Base-by-base conservation (phyloP, 2,797 vertebrate genomes). In the Myotis myotis region DNA sequence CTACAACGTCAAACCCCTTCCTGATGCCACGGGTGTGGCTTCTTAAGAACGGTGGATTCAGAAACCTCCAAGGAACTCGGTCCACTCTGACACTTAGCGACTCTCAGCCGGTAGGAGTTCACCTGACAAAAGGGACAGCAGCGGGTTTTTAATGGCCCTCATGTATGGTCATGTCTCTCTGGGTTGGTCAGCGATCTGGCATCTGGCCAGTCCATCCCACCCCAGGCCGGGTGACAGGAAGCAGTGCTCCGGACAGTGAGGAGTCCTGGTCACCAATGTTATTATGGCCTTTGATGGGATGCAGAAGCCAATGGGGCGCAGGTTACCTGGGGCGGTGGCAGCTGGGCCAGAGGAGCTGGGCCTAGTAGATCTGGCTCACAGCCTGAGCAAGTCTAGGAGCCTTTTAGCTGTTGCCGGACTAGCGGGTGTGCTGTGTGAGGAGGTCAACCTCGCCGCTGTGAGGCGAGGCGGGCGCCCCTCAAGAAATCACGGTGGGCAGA, bases 211-310 rank as follows among this genome's bases (percentile, higher is more conserved):
- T 87, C 49, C 62, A 87, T 30, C 57, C 33, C 51, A 38, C 84
- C 47, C 49, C 87, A 97, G 83, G 64, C 28, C 68, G 47, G 66
- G 79, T 49, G 74, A 86, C 9, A 55, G 66, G 85, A 95, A 93
- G 72, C 22, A 51, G 49, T 47, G 44, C 36, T 62, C 92, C 60
- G 20, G 81, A 91, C 12, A 70, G 22, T 3, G 10, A 75, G 60
- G 22, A 38, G 64, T 12, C n/a, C 44, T 9, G 0, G 38, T 19
- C 62, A 57, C 78, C 68, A 30, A 11, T 38, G 74, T 66, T 49
- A 96, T 89, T 41, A 84, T 17, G 51, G 86, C 17, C 75, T 87
- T 81, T 0, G 0, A 28, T 23, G 33, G 44, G 81, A 30, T 8
- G n/a, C 19, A 51, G 72, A 85, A 82, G 72, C 60, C n/a, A 71